phyloP scores from a whole-genome alignment of 37 sponge, comb jelly and placozoan species.

The Diacarnus erythraeanus region DNA sequence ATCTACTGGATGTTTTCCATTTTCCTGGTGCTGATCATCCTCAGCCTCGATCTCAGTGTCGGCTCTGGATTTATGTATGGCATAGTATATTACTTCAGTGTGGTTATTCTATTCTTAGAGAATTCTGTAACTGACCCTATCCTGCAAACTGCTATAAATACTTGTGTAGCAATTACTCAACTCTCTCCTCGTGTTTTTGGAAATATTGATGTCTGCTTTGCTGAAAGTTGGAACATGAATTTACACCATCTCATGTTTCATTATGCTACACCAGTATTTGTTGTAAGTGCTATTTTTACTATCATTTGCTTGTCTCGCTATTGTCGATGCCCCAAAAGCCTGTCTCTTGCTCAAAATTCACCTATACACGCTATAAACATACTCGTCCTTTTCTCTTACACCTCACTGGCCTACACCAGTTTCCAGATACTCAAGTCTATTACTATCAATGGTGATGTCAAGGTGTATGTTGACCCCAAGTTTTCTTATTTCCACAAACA shows the following conservation, averaged over 20 bases:
- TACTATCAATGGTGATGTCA: not conserved
- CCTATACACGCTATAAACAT: conserved; percentile 28
- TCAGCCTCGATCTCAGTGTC: conserved; percentile 17
- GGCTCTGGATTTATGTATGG: conserved; percentile 50
- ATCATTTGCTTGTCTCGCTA: conserved; percentile 8
- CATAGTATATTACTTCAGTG: conserved; percentile 55
- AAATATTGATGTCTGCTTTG: conserved; percentile 10
- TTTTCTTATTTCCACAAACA: conserved; percentile 5
- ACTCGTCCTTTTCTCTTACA: conserved; percentile 15
- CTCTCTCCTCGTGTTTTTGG: conserved; percentile 32
- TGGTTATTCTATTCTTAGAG: conserved; percentile 11
- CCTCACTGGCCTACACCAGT: conserved; percentile 7
- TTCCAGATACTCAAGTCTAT: conserved; percentile 21
- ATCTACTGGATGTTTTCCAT: conserved; percentile 17
- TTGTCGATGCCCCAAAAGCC: not conserved
- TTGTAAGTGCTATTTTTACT: not conserved
- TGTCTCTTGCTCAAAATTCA: conserved; percentile 21
- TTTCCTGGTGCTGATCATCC: not conserved
- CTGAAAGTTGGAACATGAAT: not conserved
- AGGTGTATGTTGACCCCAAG: not conserved
- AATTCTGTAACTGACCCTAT: not conserved
- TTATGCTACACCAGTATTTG: conserved; percentile 4
- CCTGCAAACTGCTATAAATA: not conserved
- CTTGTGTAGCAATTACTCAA: conserved; percentile 17
- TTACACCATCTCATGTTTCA: not conserved